Evolutionary conservation across 2,113 vertebrate genomes (phyloP).

Genomic region (Aplodontia rufa): DNA sequence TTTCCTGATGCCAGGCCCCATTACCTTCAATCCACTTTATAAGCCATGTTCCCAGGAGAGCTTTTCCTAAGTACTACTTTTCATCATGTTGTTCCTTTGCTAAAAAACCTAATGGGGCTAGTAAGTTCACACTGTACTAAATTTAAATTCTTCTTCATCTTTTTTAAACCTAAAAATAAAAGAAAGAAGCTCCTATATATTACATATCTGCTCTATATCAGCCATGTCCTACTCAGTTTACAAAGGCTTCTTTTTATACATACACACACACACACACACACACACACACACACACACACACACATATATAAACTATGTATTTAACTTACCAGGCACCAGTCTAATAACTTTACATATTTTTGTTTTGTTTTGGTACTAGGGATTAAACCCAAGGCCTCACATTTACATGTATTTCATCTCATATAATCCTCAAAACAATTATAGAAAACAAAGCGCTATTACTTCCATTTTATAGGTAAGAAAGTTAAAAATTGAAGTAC

Average conservation of each 20-base stretch:
- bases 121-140: not conserved
- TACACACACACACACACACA: no score
- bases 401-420: not conserved
- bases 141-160: not conserved
- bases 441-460: not conserved
- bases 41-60: not conserved
- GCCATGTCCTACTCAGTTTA: not conserved
- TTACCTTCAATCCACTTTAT: not conserved
- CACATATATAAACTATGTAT: not conserved
- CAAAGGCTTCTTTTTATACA: not conserved
- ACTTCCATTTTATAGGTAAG: not conserved
- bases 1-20: not conserved
- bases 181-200: not conserved
- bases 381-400: no score
- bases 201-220: not conserved
- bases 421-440: constrained; percentile 14
- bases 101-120: not conserved
- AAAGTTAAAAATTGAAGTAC: constrained; percentile 12
- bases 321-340: not conserved
- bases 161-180: constrained; percentile 36
- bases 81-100: not conserved
- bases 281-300: no score
- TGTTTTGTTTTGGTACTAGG: no score
- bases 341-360: not conserved
- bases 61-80: not conserved